A percentile compares a stretch with the other conserved stretches of the same genome.
phyloP scores from a whole-genome alignment of 1,140 invertebrate genomes.

The Lepidurus packardi region DNA sequence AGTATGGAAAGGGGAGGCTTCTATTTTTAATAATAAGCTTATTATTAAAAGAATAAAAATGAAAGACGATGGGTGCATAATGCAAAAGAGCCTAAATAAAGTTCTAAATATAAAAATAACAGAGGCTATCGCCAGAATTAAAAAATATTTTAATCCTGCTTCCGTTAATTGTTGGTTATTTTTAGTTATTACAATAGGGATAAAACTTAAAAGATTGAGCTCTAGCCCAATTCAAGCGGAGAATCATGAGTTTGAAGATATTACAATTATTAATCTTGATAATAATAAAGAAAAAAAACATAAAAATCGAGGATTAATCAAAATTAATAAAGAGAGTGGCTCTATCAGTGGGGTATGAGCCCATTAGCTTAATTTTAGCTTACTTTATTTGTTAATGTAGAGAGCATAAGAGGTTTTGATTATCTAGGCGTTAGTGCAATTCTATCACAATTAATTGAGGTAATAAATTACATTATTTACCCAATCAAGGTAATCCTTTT shows the following conservation, averaged over 20 bases:
- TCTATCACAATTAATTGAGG: constrained; percentile 47
- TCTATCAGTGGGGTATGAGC: constrained; percentile 50
- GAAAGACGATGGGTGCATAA: background rate
- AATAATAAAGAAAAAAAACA: constrained; percentile 46
- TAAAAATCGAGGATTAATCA: constrained; percentile 40
- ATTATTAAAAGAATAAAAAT: background rate
- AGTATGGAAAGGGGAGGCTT: background rate
- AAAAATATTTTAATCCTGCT: constrained; percentile 17
- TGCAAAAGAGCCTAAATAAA: background rate
- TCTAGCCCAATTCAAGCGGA: constrained; percentile 2
- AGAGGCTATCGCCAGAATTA: background rate
- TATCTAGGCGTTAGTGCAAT: constrained; percentile 50
- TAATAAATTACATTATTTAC: no score
- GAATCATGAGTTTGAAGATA: background rate
- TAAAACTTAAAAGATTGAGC: background rate
- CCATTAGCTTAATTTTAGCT: constrained; percentile 48
- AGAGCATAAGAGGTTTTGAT: constrained; percentile 52
- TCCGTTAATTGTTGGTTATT: background rate
- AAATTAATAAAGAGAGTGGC: constrained; percentile 35
- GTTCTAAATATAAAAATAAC: background rate
- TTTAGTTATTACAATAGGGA: background rate
- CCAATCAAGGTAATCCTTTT: no score
- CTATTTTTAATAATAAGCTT: background rate
- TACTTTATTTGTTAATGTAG: constrained; percentile 52
- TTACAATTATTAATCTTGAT: constrained; percentile 36